Evolutionary conservation across 1,140 invertebrate genomes (phyloP).

Genomic region (Drosophila lini): DNA sequence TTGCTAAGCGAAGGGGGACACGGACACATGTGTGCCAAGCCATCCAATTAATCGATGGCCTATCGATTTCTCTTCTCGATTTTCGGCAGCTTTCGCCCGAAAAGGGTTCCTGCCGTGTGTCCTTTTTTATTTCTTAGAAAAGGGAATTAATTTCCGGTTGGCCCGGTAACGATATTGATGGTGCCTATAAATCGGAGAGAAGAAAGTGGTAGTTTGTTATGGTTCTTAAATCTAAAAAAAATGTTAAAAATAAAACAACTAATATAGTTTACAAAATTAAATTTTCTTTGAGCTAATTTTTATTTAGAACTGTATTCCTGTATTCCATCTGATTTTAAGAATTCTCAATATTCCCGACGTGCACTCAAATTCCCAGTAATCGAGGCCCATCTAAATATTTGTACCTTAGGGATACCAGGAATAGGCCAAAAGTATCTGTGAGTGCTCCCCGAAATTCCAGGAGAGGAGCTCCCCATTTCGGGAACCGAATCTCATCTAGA

Average conservation of each 20-base stretch:
- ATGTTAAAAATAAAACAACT: no score
- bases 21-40: constrained; percentile 39
- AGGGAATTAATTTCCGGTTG: constrained; percentile 64
- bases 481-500: constrained; percentile 14
- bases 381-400: constrained; percentile 24
- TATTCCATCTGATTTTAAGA: no score
- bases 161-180: constrained; percentile 6
- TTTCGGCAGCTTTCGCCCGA: constrained; percentile 9
- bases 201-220: background rate
- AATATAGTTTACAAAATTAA: no score
- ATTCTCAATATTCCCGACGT: background rate
- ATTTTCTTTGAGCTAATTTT: no score
- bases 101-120: constrained; percentile 47
- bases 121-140: constrained; percentile 25
- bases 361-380: constrained; percentile 16
- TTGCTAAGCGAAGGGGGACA: background rate
- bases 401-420: constrained; percentile 34
- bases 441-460: constrained; percentile 14
- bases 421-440: constrained; percentile 14
- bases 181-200: background rate
- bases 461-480: constrained; percentile 10
- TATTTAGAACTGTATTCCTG: no score
- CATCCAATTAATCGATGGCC: constrained; percentile 76
- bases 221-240: no score
- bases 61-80: constrained; percentile 52